phyloP scores from a whole-genome alignment of 2,113 vertebrate genomes.

The Aplodontia rufa region DNA sequence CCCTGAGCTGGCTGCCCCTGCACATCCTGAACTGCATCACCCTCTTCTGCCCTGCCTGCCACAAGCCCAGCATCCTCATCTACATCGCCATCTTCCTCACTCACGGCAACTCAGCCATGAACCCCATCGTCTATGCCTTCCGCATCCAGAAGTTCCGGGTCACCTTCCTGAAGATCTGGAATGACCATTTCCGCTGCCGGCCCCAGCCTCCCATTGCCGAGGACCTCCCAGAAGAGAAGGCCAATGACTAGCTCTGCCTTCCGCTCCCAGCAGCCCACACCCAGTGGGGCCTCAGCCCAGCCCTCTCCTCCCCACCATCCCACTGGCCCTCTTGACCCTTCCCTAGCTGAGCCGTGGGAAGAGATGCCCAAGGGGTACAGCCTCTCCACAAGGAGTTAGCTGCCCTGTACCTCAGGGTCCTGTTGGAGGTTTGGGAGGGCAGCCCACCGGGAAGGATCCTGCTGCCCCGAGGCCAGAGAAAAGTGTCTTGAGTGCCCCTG shows the following conservation, averaged over 20 bases:
- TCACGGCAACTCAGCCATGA: constrained; percentile 96
- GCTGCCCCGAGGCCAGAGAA: neutral
- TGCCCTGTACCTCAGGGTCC: neutral
- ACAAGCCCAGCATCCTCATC: constrained; percentile 83
- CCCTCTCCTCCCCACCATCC: neutral
- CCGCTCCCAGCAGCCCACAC: neutral
- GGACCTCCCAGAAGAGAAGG: constrained; percentile 71
- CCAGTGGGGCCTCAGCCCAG: neutral
- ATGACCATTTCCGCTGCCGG: constrained; percentile 92
- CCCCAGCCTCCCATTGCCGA: neutral
- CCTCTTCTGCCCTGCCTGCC: constrained; percentile 88
- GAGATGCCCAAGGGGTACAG: neutral
- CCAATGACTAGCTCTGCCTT: constrained; percentile 37
- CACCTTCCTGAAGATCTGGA: constrained; percentile 95
- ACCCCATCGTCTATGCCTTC: constrained; percentile 96
- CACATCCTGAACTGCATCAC: constrained; percentile 96
- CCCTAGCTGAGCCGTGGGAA: neutral
- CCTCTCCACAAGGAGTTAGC: neutral
- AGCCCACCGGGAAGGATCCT: neutral
- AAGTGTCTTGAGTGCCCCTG: neutral
- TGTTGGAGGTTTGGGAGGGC: neutral
- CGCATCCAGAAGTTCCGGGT: constrained; percentile 95
- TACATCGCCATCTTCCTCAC: constrained; percentile 95
- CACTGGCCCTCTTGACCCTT: neutral
- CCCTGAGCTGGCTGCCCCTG: constrained; percentile 95